These are phyloP conservation scores for Rallus limicola DNA, from an alignment of 2,113 vertebrate species.

Conservation along the genomic window DNA sequence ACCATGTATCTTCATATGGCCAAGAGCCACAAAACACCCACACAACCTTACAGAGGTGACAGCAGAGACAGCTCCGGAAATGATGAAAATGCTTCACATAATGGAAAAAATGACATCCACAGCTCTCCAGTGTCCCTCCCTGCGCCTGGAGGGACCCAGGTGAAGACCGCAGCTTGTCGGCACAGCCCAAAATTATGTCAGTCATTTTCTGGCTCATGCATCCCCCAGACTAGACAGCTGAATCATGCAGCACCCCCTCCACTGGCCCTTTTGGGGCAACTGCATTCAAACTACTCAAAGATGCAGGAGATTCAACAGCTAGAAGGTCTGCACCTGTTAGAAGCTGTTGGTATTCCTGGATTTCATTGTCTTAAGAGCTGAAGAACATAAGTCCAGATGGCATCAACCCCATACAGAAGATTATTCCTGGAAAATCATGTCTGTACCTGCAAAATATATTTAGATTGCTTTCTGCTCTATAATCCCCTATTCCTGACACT, in stretches of 20 bases:
- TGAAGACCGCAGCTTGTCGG: neutral
- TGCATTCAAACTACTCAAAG: neutral
- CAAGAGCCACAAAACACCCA: neutral
- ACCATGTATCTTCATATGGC: rapidly evolving
- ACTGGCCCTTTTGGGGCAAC: neutral
- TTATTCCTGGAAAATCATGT: neutral
- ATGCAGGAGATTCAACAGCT: neutral
- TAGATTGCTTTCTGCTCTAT: neutral
- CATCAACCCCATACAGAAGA: neutral
- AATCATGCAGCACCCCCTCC: neutral
- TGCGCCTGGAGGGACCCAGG: neutral
- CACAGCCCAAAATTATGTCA: neutral
- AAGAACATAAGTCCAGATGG: neutral
- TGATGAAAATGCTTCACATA: neutral
- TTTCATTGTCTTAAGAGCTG: neutral
- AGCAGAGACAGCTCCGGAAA: neutral
- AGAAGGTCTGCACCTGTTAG: neutral
- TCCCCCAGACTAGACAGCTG: neutral
- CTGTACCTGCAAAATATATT: neutral
- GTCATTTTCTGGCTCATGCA: rapidly evolving
- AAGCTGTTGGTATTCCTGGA: neutral
- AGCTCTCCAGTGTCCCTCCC: neutral
- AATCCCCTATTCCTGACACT: neutral
- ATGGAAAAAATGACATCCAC: neutral
- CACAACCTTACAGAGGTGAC: neutral